Evolutionary conservation across 35 echinoderm and acorn worm genomes (phyloP), one percentile per base, ranked within the genome.

Genomic region (Heliocidaris tuberculata): DNA sequence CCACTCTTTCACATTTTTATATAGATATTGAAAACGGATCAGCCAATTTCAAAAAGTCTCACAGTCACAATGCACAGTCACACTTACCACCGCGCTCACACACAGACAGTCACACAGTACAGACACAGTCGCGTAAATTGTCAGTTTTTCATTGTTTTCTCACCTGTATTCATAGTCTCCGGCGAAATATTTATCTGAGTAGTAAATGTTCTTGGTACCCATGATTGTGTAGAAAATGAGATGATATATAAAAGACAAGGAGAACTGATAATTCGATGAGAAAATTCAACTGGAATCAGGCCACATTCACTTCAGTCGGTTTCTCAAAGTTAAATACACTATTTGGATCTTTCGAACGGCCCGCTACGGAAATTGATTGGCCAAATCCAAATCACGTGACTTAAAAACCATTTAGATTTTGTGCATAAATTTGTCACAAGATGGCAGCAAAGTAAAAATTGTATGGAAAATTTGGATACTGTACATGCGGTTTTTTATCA

Each of bases 101-200:
- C 1, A 52, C n/a, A n/a, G n/a, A n/a, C n/a, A n/a, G n/a, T n/a
- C n/a, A n/a, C n/a, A n/a, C n/a, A n/a, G n/a, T n/a, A n/a, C n/a
- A 9, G 85, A 30, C 32, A 9, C 60, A 10, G 9, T 32, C 30
- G 9, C 31, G 86, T 35, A 42, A 4, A 21, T 31, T 3, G 11
- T n/a, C 32, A 92, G 48, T 56, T 50, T 48, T 35, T 19, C 86
- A 88, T 15, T 16, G n/a, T 4, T 88, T 88, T 88, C 97, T 92
- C 88, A 98, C 97, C 97, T 98, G 92, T 98, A 98, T 92, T 98
- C 97, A 88, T 85, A 96, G 29, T 92, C 94, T 9, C 96, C 97
- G 93, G 96, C 97, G 47, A 93, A 96, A 60, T 98, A 98, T 94
- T 98, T 98, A 48, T 98, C 97, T 50, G 97, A 98, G 70, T 98